A percentile compares a stretch with the other conserved stretches of the same genome.
phyloP scores from a whole-genome alignment of 1,140 invertebrate genomes.

The Proales similis region DNA sequence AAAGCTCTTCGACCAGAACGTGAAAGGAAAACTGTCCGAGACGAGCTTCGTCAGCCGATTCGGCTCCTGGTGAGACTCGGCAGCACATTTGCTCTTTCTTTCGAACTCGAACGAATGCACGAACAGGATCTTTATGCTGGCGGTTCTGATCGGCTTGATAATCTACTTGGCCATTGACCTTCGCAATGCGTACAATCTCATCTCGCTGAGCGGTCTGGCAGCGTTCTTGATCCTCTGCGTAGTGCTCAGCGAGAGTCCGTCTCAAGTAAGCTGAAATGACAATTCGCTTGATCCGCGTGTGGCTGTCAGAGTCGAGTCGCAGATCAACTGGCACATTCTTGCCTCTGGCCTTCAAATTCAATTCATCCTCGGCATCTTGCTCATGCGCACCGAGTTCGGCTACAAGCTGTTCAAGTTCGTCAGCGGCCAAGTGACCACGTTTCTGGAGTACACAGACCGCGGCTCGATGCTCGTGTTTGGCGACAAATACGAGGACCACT shows the following conservation, averaged over 20 bases:
- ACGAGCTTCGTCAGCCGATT: background rate
- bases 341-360: constrained; percentile 66
- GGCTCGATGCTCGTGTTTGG: constrained; percentile 55
- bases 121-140: constrained; percentile 6
- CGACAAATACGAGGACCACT: constrained; percentile 13
- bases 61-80: background rate
- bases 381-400: constrained; percentile 72
- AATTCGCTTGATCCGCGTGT: background rate
- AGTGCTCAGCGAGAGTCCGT: constrained; percentile 10
- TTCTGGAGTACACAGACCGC: constrained; percentile 65
- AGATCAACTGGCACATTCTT: constrained; percentile 26
- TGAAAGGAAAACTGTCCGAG: background rate
- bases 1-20: background rate
- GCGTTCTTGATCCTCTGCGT: constrained; percentile 5
- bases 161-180: constrained; percentile 10
- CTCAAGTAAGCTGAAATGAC: background rate
- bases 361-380: constrained; percentile 71
- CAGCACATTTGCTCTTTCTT: background rate
- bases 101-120: background rate
- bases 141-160: background rate
- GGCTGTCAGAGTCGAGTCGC: background rate
- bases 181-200: constrained; percentile 21
- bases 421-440: constrained; percentile 62
- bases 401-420: constrained; percentile 67
- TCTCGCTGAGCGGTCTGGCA: constrained; percentile 18